Evolutionary conservation across 2,113 vertebrate species (phyloP), one percentile per base, ranked within the genome.

Genomic region (Parotia lawesii): DNA sequence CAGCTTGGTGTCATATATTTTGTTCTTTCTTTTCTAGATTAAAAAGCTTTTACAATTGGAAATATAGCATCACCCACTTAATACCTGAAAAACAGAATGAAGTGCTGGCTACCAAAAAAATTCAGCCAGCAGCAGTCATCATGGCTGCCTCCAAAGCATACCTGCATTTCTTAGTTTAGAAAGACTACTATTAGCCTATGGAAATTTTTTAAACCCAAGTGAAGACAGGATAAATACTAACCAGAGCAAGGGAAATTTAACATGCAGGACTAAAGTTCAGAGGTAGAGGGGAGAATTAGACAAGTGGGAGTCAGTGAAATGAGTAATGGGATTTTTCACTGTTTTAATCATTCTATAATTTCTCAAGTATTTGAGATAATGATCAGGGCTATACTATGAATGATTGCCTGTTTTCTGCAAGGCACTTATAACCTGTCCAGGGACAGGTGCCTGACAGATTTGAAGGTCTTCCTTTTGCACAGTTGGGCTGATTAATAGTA

Each of bases 391-490:
- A 89, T 56, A 57, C 35, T 79, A 42, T 77, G 74, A 94, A 45
- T 70, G 70, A 96, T 94, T 94, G 80, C 48, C n/a, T 75, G 42
- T 57, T 96, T 96, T 92, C 80, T 70, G 42, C 67, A 89, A 90
- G 45, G 71, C 74, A 93, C 53, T 96, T 96, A 62, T 5, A 89
- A 80, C 14, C 31, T 90, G 70, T 78, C 71, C 85, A 89, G 89
- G 50, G 82, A 87, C 29, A 87, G n/a, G 56, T 60, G 51, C 45
- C 75, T 96, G 85, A 87, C 40, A 90, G 58, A 93, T 87, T 61
- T 28, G 73, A 94, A 96, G 75, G 62, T 83, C 73, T 83, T 92
- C 24, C 56, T 87, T 91, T 82, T 69, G 54, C 66, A 73, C 25
- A 48, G 66, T 28, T 93, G 40, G 21, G 12, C n/a, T 94, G 87